Base-by-base conservation (phyloP, 2,888 invertebrate genomes). In the Abscondita cerata region DNA sequence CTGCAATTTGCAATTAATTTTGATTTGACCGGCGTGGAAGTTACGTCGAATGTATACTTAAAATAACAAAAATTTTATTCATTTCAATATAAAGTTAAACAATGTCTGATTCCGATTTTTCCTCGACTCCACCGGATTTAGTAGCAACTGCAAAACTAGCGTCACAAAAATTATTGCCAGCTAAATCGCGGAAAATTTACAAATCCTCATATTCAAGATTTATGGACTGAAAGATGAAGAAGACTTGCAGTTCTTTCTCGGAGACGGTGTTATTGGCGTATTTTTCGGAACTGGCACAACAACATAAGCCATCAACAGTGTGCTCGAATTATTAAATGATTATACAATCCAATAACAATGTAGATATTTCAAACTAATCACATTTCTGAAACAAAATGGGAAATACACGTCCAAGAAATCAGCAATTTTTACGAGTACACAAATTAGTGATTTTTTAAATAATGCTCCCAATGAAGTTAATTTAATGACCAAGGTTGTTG, bases 251-350 rank as follows among this genome's bases (percentile, higher is more conserved):
- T 64, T 64, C 59, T 61, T 65, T 68, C 52, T 68, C 63, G 63
- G 68, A 68, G 60, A 65, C 66, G 53, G 65, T 65, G 65, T 66
- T 65, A 68, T 65, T 68, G 66, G 65, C 68, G 57, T 64, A 66
- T 68, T 66, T 68, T 69, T 63, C 65, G 63, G 65, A 66, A 69
- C 59, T 69, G 66, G 59, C 66, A 58, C 66, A 67, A 69, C 69
- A 68, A 69, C 65, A 68, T 64, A 69, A 64, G 59, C 65, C 68
- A 65, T 65, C 2, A 69, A 65, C 64, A 65, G 66, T 69, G 67
- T 69, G 67, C 50, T 66, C 65, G 59, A 66, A 69, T 69, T 68
- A 65, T 64, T 55, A 34, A 55, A 55, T 58, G 52, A 34, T 52
- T 19, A 52, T 52, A 36, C 36, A 52, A 52, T 33, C 50, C 13